phyloP scores from a whole-genome alignment of 2,797 vertebrate genomes.

The Peromyscus attwateri region DNA sequence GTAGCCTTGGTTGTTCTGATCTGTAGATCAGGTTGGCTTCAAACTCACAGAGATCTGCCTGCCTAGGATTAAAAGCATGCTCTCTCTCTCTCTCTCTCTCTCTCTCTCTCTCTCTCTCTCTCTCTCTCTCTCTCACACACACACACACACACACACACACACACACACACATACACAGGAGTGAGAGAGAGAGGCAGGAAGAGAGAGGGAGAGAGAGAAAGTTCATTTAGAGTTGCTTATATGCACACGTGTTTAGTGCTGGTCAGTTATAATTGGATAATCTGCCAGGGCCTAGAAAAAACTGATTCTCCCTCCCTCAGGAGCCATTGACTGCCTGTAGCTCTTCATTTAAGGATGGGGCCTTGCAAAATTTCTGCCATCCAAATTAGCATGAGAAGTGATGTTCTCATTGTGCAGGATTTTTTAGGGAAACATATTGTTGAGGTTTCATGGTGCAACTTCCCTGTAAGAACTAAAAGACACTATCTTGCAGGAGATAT shows the following conservation, averaged over 20 bases:
- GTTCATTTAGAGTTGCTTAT: not conserved
- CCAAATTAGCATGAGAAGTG: not conserved
- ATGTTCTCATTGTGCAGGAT: not conserved
- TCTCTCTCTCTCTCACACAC: not conserved
- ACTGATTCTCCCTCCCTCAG: not conserved
- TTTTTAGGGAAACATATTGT: not conserved
- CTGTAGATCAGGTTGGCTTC: not conserved
- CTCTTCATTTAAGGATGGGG: not conserved
- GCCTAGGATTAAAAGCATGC: not conserved
- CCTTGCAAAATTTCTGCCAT: not conserved
- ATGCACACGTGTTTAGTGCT: not conserved
- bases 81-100: not conserved
- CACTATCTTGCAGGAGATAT: not conserved
- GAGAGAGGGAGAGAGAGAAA: no score
- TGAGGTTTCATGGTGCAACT: not conserved
- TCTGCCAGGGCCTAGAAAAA: not conserved
- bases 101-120: not conserved
- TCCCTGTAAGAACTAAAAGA: not conserved
- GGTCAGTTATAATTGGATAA: not conserved
- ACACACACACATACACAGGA: not conserved
- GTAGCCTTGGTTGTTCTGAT: not conserved
- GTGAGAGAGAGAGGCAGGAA: no score
- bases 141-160: not conserved
- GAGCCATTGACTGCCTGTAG: not conserved
- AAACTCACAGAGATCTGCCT: not conserved